A percentile compares a stretch with the other conserved stretches of the same genome.
Evolutionary conservation across 1,140 invertebrate genomes (phyloP).

Genomic region (Gyrodactylus salaris): DNA sequence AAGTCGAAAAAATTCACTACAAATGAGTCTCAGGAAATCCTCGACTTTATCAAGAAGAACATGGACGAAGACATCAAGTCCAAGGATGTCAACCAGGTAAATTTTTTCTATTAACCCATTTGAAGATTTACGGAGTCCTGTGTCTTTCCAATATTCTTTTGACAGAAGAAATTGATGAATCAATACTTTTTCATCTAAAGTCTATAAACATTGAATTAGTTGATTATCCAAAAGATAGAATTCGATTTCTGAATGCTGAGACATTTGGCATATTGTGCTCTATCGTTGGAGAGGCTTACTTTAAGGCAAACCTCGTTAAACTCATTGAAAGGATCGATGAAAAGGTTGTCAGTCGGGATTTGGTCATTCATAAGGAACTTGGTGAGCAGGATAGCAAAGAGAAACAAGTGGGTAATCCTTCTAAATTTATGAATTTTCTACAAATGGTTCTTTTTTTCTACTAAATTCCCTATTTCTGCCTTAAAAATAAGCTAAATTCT

Average conservation of each 20-base stretch:
- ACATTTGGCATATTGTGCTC: not conserved
- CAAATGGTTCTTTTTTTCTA: too few species aligned
- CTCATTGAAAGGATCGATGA: too few species aligned
- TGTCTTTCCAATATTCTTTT: not conserved
- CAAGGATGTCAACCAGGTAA: not conserved
- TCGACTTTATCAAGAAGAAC: not conserved
- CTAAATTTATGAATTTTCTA: too few species aligned
- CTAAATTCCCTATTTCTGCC: too few species aligned
- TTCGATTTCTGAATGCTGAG: not conserved
- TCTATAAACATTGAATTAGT: not conserved
- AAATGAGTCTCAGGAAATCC: not conserved
- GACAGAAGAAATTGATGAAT: not conserved
- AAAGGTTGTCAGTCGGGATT: too few species aligned
- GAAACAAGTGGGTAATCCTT: not conserved
- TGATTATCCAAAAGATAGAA: not conserved
- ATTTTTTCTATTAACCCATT: not conserved
- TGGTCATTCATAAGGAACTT: not conserved
- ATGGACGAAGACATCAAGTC: not conserved
- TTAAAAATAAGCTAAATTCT: too few species aligned
- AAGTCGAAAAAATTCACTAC: not conserved
- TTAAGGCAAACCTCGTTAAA: not conserved
- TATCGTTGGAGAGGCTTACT: not conserved
- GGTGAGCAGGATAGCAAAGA: not conserved
- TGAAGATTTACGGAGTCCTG: not conserved
- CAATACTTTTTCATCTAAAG: not conserved